Evolutionary conservation across 2,113 vertebrate genomes (phyloP), one percentile per base, ranked within the genome.

Genomic region (Serinus canaria): DNA sequence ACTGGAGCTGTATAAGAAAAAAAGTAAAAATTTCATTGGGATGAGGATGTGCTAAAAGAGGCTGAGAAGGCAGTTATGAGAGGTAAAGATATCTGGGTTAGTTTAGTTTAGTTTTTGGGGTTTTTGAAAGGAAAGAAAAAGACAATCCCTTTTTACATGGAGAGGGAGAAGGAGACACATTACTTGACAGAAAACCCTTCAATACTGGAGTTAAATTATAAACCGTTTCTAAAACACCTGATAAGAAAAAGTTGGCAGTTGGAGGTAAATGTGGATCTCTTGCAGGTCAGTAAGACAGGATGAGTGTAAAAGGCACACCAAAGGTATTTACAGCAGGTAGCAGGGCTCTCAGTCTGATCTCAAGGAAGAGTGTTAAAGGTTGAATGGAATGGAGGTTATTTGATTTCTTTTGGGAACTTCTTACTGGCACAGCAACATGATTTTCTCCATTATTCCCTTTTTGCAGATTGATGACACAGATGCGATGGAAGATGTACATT

Each of bases 391-490:
- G 63, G 25, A 68, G 19, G 6, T 63, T 68, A 24, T 68, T 55
- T 76, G 70, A 24, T 16, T 27, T 33, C 28, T 53, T 91, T 41
- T 31, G 83, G 64, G 89, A 50, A 24, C 23, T 63, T 86, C 37
- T 23, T 39, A 66, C 37, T 83, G 25, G 6, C 75, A 67, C n/a
- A 81, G 41, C 37, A 62, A 22, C 10, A 0, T 77, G 24, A 64
- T 41, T 86, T 92, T 60, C 43, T 83, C 25, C 41, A 35, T 68
- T 33, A 30, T 9, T 68, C 9, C 41, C 79, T 35, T 76, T 89
- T 96, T 96, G 49, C 94, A 99, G 99, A 99, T 99, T 75, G 99
- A 99, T 95, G 99, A 99, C 92, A 99, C 99, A 2, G 99, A 99
- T 78, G 99, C 99, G 73, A 98, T 99, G 97, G 99, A 99, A 95